Conservation (phyloP, 2,113 vertebrate species). For the Solea senegalensis region DNA sequence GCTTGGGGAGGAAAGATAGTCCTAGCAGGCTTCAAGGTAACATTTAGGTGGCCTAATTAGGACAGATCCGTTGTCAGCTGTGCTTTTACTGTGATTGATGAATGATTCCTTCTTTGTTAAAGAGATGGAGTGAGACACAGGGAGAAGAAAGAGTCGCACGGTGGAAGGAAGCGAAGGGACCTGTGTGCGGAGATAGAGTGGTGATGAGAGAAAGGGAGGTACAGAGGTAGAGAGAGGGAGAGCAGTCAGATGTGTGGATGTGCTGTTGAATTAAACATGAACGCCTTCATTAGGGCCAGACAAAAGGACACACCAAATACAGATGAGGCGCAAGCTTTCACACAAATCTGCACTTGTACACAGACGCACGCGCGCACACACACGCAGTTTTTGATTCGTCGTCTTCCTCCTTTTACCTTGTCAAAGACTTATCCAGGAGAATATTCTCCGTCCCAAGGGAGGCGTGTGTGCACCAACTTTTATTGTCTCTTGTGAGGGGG, state of each 20-base stretch:
- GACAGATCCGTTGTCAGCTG: conserved; percentile 83
- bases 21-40: conserved; percentile 76
- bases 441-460: conserved; percentile 59
- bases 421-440: conserved; percentile 69
- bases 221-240: conserved; percentile 29
- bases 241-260: conserved; percentile 71
- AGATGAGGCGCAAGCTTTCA: conserved; percentile 46
- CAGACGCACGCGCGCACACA: conserved; percentile 11
- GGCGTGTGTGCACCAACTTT: conserved; percentile 49
- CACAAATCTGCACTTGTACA: not conserved
- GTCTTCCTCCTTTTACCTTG: conserved; percentile 54
- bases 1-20: conserved; percentile 55
- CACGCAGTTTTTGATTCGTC: conserved; percentile 47
- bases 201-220: conserved; percentile 58
- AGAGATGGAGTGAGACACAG: conserved; percentile 61
- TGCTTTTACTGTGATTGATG: conserved; percentile 86
- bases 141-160: conserved; percentile 64
- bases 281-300: conserved; percentile 78
- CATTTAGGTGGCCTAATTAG: conserved; percentile 81
- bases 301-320: conserved; percentile 79
- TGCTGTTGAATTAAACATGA: conserved; percentile 87
- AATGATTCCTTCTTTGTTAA: conserved; percentile 82
- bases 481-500: conserved; percentile 44
- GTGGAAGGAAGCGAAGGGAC: conserved; percentile 62
- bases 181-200: conserved; percentile 66